Evolutionary conservation across 1,140 invertebrate species (phyloP), one percentile per base, ranked within the genome.

Genomic region (Dryas iulia): DNA sequence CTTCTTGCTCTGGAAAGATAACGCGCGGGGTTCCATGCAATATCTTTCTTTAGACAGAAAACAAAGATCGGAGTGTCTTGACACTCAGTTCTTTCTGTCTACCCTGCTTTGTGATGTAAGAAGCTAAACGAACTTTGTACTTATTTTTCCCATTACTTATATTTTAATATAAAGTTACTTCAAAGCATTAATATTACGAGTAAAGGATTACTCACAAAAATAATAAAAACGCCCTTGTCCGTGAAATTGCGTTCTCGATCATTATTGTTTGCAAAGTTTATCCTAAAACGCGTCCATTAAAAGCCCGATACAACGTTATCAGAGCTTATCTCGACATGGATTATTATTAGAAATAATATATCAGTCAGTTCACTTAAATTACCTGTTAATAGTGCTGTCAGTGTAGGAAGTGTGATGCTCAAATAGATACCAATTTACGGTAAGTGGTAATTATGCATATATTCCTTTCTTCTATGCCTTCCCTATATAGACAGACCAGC

Each of bases 241-340:
- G 57, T 77, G 66, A 71, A 74, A 74, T 73, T 65, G 52, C 61
- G 54, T 59, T 53, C 58, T 76, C 68, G 66, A 73, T 76, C 74
- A 76, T 57, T 72, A 72, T 63, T 75, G 73, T 77, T 77, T 70
- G 64, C 62, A 47, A 12, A 64, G 65, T 57, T 74, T 69, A 77
- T 73, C 71, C 73, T 67, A 54, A 59, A 64, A 65, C 58, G 31
- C 23, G 31, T 57, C 67, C 66, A 78, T 78, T 80, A 78, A 73
- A 63, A 66, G 72, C 52, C 30, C 33, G 73, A 78, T 80, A 76
- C 66, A 62, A 56, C 52, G 60, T 73, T 79, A 79, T 79, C 78
- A 54, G 3, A 12, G 56, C 54, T 77, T 79, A 79, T 79, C 77
- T 47, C 8, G 70, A 66, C 59, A 72, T 66, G 69, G 76, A 76